Conservation (phyloP, 2,113 vertebrate species). For the Ardeotis arabs region DNA sequence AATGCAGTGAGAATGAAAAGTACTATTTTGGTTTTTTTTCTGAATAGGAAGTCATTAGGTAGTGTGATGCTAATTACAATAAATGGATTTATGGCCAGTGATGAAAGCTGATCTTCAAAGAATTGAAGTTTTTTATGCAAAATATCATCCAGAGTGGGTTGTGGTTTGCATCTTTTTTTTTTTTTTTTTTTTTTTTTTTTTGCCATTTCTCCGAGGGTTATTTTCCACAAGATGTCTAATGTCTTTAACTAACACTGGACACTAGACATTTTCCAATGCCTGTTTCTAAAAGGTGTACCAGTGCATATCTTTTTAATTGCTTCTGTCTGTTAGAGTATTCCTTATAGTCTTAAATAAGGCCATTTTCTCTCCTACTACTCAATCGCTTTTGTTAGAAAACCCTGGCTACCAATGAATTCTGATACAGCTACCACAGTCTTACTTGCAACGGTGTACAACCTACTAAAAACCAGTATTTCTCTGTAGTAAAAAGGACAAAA, state of each 20-base stretch:
- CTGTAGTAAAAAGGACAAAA: background rate
- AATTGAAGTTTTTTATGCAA: background rate
- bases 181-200: background rate
- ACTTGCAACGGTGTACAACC: background rate
- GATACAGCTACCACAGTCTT: background rate
- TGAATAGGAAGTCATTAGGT: background rate
- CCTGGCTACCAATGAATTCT: constrained; percentile 65
- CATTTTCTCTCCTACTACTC: constrained; percentile 39
- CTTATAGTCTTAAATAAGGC: constrained; percentile 44
- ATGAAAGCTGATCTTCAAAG: background rate
- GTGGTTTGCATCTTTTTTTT: background rate
- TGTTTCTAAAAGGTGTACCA: constrained; percentile 53
- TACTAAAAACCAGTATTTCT: background rate
- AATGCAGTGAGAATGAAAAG: background rate
- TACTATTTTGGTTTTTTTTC: background rate
- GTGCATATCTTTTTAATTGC: constrained; percentile 77
- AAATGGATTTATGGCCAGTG: constrained; percentile 4
- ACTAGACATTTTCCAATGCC: background rate
- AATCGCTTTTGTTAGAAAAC: constrained; percentile 45
- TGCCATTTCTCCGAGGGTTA: background rate
- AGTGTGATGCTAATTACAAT: background rate
- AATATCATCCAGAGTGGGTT: background rate
- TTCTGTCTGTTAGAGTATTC: constrained; percentile 44
- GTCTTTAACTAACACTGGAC: background rate
- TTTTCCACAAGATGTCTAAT: background rate